Evolutionary conservation across 1,140 invertebrate genomes (phyloP).

Genomic region (Calliopsis andreniformis): DNA sequence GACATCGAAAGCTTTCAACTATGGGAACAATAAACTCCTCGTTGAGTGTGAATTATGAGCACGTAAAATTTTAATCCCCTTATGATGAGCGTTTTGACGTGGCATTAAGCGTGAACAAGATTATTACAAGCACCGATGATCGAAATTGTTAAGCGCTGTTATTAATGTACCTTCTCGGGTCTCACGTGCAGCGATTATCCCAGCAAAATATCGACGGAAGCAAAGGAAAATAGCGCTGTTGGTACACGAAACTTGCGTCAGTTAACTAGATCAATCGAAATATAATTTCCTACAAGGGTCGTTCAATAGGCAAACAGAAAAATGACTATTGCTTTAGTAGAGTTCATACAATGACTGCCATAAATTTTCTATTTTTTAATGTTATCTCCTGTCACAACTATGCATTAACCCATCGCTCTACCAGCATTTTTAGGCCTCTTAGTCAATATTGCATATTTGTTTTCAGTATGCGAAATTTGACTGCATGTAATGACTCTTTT

Average conservation of each 20-base stretch:
- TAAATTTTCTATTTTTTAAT: no score
- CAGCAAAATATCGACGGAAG: neutral
- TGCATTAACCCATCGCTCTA: no score
- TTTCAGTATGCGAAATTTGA: no score
- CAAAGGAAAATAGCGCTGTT: neutral
- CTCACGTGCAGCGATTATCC: neutral
- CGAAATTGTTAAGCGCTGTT: slow-evolving; percentile 45
- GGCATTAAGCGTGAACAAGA: slow-evolving; percentile 47
- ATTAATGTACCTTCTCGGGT: slow-evolving; percentile 32
- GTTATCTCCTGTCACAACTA: no score
- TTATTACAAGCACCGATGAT: slow-evolving; percentile 50
- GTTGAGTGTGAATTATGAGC: slow-evolving; percentile 28
- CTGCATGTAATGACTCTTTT: no score
- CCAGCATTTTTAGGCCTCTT: no score
- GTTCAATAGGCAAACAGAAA: no score
- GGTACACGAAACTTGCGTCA: neutral
- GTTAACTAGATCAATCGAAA: no score
- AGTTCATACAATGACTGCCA: no score
- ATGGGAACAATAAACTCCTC: slow-evolving; percentile 17
- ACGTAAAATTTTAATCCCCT: slow-evolving; percentile 50
- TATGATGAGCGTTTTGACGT: slow-evolving; percentile 46
- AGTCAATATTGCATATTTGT: no score
- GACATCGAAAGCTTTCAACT: slow-evolving; percentile 27
- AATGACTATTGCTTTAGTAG: no score
- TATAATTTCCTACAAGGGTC: no score